These are phyloP conservation scores for Micronycteris hirsuta DNA, from an alignment of 2,113 vertebrate species.

Conservation along the genomic window DNA sequence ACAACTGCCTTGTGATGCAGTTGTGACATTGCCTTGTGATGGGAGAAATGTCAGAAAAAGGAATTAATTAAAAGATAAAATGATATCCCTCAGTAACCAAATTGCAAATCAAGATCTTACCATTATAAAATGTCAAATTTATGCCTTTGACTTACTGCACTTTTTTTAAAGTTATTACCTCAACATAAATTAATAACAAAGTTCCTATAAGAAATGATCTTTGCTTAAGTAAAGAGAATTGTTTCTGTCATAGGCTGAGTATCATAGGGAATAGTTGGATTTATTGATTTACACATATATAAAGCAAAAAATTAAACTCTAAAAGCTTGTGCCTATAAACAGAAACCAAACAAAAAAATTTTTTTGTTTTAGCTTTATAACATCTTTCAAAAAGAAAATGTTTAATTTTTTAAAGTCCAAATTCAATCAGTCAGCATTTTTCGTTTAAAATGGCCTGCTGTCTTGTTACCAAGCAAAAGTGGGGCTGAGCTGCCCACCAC, in stretches of 20 bases:
- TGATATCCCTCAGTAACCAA: constrained; percentile 36
- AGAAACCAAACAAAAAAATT: not conserved
- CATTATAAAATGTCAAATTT: constrained; percentile 66
- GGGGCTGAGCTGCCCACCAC: no score
- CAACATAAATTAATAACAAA: constrained; percentile 32
- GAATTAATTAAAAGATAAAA: constrained; percentile 69
- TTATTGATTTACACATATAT: not conserved
- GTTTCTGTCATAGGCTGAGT: not conserved
- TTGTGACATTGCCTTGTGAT: constrained; percentile 67
- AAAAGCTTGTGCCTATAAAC: not conserved
- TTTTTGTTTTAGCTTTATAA: not conserved
- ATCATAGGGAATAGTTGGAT: not conserved
- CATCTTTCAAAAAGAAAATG: not conserved
- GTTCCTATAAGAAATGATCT: constrained; percentile 5
- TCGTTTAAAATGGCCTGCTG: not conserved
- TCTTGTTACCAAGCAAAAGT: not conserved
- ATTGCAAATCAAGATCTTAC: constrained; percentile 63
- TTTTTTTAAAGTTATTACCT: constrained; percentile 28
- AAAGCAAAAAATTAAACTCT: not conserved
- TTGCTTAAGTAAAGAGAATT: constrained; percentile 7
- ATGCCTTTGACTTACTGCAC: not conserved
- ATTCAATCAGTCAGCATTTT: not conserved
- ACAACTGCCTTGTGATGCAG: no score
- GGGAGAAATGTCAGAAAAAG: constrained; percentile 73
- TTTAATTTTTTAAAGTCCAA: not conserved